phyloP scores from a whole-genome alignment of 1,140 invertebrate genomes.

The Theocolax elegans region DNA sequence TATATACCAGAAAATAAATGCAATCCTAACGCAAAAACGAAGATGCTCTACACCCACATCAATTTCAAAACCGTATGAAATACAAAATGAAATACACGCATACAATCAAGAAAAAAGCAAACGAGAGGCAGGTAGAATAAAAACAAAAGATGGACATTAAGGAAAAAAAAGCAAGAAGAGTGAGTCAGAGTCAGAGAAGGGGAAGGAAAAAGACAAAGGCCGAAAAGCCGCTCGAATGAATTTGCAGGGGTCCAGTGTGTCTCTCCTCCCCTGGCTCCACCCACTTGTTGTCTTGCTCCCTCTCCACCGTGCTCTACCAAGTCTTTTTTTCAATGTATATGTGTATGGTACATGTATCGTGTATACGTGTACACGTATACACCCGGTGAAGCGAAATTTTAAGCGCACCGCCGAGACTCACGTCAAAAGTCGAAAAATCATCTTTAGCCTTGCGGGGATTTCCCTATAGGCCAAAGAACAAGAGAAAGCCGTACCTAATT shows the following conservation, averaged over 20 bases:
- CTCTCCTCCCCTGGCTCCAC: slow-evolving; percentile 24
- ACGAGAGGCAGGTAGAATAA: not conserved
- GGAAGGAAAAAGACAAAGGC: slow-evolving; percentile 19
- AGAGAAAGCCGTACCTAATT: not conserved
- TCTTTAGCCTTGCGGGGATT: not conserved
- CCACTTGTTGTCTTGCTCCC: slow-evolving; percentile 21
- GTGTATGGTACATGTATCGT: too few species aligned
- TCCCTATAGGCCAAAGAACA: not conserved
- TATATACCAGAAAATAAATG: too few species aligned
- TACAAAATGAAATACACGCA: not conserved
- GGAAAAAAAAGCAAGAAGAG: not conserved
- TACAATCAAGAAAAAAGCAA: not conserved
- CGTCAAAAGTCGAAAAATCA: slow-evolving; percentile 27
- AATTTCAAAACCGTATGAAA: too few species aligned
- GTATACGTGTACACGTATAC: too few species aligned
- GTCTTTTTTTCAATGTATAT: too few species aligned
- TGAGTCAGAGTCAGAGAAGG: not conserved
- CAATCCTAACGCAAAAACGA: too few species aligned
- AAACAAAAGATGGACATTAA: not conserved
- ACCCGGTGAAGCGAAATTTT: not conserved
- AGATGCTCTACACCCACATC: too few species aligned
- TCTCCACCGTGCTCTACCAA: not conserved
- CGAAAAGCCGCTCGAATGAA: slow-evolving; percentile 31
- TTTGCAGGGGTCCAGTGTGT: slow-evolving; percentile 31
- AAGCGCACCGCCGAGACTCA: not conserved